Evolutionary conservation across 2,797 vertebrate genomes (phyloP), one percentile per base, ranked within the genome.

Genomic region (Syndactyla subalaris): DNA sequence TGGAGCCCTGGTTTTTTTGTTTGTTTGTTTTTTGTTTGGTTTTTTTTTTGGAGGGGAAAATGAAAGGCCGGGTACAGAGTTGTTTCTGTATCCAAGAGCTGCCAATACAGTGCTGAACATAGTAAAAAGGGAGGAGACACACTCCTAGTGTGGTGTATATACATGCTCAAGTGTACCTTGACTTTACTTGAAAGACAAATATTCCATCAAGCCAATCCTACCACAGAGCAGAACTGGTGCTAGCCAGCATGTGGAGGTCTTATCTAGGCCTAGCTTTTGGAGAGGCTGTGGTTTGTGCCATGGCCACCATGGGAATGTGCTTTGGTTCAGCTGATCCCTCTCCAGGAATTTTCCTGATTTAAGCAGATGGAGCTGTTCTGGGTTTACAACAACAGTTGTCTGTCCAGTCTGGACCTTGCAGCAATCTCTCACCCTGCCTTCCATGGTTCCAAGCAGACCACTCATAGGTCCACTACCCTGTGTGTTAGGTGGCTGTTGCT

Each of bases 371-470:
- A 68, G 21, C 18, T 84, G 27, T n/a, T 88, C 39, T 51, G n/a
- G 1, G 4, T 59, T 76, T 21, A 4, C 2, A 2, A 0, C 24
- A 17, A 5, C 4, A 39, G 12, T 2, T 4, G 0, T 36, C 14
- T 54, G 66, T 36, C 22, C 3, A 3, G 74, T 41, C 0, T 9
- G 13, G 12, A 29, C 9, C 30, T 62, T 78, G 54, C 41, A 72
- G n/a, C 54, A 51, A 0, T 12, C 24, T 68, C 29, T 34, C 7
- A 24, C 1, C 1, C 9, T 55, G 12, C 13, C 27, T 78, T 87
- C 21, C 8, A 1, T 39, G 24, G 4, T 10, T 75, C 38, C 51
- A 68, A 45, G 63, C 34, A 82, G 45, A 30, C 2, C 8, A 3
- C 26, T 30, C 2, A 0, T 39, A n/a, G 17, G 7, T 49, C 22